These are phyloP conservation scores for Ceyx margarethae DNA, from an alignment of 2,113 vertebrate species.

Conservation along the genomic window DNA sequence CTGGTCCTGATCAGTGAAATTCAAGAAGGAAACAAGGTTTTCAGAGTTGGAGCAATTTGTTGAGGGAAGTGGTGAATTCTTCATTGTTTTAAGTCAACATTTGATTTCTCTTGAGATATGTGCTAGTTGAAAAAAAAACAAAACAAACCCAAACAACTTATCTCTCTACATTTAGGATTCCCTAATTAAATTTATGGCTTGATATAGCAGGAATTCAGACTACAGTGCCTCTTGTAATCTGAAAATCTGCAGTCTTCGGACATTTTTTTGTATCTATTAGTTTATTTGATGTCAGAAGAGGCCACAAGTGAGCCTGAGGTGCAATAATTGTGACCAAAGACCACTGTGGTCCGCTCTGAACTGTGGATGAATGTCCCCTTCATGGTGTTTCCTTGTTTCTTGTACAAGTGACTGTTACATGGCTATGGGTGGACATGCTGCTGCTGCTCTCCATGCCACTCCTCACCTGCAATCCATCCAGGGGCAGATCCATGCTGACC, in stretches of 20 bases:
- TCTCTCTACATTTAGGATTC: background rate
- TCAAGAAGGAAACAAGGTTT: background rate
- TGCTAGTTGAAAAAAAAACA: background rate
- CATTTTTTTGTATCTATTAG: background rate
- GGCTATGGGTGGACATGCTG: background rate
- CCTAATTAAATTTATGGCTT: background rate
- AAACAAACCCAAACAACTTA: background rate
- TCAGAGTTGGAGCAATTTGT: background rate
- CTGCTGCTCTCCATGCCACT: background rate
- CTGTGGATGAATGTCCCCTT: background rate
- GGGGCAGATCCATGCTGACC: background rate
- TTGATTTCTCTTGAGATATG: background rate
- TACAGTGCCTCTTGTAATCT: background rate
- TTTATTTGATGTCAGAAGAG: background rate
- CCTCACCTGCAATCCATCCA: background rate
- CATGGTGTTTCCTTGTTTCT: background rate
- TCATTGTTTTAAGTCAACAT: background rate
- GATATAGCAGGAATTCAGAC: background rate
- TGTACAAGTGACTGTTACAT: too few species aligned
- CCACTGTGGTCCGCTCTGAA: fast-evolving
- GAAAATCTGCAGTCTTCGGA: background rate
- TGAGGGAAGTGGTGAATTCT: background rate
- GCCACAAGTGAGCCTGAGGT: background rate
- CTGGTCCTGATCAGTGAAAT: background rate
- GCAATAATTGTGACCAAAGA: background rate